Evolutionary conservation across 1,140 invertebrate genomes (phyloP).

Genomic region (Trachelipus rathkii): DNA sequence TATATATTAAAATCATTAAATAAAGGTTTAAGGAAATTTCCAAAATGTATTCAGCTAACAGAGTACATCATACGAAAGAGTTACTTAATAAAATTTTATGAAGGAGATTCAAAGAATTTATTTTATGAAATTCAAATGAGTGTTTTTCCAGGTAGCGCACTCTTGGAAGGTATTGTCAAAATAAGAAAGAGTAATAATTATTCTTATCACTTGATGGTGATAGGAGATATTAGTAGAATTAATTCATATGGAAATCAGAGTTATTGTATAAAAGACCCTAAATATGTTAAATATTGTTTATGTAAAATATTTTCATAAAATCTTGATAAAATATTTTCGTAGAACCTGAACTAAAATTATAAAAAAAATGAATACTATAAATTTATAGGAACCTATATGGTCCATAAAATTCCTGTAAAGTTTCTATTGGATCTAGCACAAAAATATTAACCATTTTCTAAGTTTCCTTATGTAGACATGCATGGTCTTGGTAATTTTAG

Average conservation of each 20-base stretch:
- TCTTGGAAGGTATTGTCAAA: not conserved
- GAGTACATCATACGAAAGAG: not conserved
- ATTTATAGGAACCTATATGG: no score
- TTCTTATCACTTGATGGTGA: not conserved
- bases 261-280: not conserved
- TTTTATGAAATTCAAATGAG: not conserved
- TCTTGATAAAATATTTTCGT: no score
- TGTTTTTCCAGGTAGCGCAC: not conserved
- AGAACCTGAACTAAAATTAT: no score
- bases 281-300: not conserved
- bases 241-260: not conserved
- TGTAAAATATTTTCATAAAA: no score
- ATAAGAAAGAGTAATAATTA: not conserved
- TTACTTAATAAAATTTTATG: not conserved
- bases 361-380: no score
- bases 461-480: no score
- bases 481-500: no score
- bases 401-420: no score
- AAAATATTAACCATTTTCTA: no score
- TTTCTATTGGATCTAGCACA: no score
- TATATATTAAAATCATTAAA: not conserved
- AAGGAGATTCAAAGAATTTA: not conserved
- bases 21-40: not conserved
- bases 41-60: not conserved
- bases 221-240: not conserved